These are phyloP conservation scores for Dioctria rufipes DNA, from an alignment of 2,888 invertebrate species.

Conservation along the genomic window DNA sequence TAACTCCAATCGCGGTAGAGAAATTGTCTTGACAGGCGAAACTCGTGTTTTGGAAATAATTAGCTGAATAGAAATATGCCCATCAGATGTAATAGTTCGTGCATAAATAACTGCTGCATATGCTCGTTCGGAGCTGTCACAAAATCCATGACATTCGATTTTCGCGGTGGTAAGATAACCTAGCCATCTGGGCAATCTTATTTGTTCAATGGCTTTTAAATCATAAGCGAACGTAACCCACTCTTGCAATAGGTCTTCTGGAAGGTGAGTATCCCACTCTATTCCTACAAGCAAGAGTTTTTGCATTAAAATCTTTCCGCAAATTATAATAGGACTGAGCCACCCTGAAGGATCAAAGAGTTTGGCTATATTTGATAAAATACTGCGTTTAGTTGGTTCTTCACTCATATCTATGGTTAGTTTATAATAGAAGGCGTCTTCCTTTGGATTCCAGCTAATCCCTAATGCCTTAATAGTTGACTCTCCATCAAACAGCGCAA, in stretches of 20 bases:
- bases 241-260: background rate
- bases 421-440: background rate
- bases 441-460: background rate
- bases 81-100: background rate
- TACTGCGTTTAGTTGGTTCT: background rate
- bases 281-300: background rate
- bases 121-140: background rate
- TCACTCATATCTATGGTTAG: too few relatives aligned
- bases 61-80: background rate
- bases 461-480: background rate
- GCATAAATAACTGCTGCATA: background rate
- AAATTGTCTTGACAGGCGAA: background rate
- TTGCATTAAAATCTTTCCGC: background rate
- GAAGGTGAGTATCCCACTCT: background rate
- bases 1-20: background rate
- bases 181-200: background rate
- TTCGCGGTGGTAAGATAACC: background rate
- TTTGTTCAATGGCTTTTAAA: background rate
- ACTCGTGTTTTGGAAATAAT: background rate
- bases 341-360: background rate
- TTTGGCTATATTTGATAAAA: background rate
- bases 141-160: background rate
- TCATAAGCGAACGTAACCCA: background rate
- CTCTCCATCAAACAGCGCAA: background rate
- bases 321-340: background rate